phyloP scores from a whole-genome alignment of 2,888 invertebrate genomes.

The Neoitamus cyanurus region DNA sequence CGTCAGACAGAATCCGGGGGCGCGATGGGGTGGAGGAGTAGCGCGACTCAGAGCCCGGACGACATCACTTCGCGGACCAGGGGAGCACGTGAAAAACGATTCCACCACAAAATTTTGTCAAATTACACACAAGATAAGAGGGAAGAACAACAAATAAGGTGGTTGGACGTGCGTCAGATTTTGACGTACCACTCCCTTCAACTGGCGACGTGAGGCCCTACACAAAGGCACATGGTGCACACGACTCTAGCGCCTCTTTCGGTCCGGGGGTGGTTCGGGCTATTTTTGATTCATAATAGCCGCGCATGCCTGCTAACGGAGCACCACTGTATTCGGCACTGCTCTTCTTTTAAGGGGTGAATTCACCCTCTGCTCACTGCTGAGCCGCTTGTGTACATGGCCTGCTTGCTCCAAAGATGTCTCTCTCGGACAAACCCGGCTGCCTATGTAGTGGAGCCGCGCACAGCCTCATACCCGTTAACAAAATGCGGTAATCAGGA shows the following conservation, averaged over 20 bases:
- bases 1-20: background rate
- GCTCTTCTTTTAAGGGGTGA: conserved; percentile 7
- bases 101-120: background rate
- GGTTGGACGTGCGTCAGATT: conserved; percentile 64
- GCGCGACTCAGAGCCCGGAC: background rate
- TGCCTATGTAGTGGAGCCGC: background rate
- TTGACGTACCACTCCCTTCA: conserved; percentile 68
- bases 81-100: background rate
- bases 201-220: conserved; percentile 59
- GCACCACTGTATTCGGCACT: conserved; percentile 24
- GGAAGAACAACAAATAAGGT: conserved; percentile 40
- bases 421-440: background rate
- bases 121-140: conserved; percentile 35
- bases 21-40: background rate
- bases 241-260: conserved; percentile 35
- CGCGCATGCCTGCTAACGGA: conserved; percentile 14
- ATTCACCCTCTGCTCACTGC: conserved; percentile 10
- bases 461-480: conserved; percentile 25
- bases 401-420: background rate
- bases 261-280: conserved; percentile 45
- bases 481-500: conserved; percentile 48
- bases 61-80: background rate
- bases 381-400: background rate
- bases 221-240: conserved; percentile 49
- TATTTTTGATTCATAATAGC: conserved; percentile 48